These are phyloP conservation scores for Drosophila mimica DNA, from an alignment of 2,888 invertebrate genomes.

Conservation along the genomic window DNA sequence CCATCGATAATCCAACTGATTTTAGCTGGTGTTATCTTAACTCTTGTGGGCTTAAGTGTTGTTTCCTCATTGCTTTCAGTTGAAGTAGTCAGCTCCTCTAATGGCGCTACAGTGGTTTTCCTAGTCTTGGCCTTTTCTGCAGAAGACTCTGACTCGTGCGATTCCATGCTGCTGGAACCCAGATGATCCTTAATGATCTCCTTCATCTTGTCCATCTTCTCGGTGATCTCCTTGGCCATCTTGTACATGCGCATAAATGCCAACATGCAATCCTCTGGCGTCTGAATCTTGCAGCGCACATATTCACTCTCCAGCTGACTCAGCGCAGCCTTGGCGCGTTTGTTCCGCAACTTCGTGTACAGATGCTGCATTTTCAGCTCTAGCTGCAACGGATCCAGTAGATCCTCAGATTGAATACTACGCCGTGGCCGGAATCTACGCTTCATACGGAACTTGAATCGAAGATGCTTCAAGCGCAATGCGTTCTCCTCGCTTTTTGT, in stretches of 20 bases:
- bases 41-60: slow-evolving; percentile 39
- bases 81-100: slow-evolving; percentile 27
- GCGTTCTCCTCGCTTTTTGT: slow-evolving; percentile 42
- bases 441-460: slow-evolving; percentile 53
- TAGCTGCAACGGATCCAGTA: slow-evolving; percentile 72
- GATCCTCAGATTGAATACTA: slow-evolving; percentile 39
- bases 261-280: slow-evolving; percentile 76
- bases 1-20: slow-evolving; percentile 82
- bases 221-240: slow-evolving; percentile 80
- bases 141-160: slow-evolving; percentile 35
- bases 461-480: slow-evolving; percentile 56
- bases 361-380: slow-evolving; percentile 71
- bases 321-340: slow-evolving; percentile 74
- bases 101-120: slow-evolving; percentile 7
- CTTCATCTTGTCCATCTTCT: slow-evolving; percentile 82
- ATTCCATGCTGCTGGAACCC: slow-evolving; percentile 52
- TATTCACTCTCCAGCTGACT: slow-evolving; percentile 77
- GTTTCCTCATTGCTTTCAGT: slow-evolving; percentile 32
- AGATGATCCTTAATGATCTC: slow-evolving; percentile 75
- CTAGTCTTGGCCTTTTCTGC: slow-evolving; percentile 4
- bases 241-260: slow-evolving; percentile 82
- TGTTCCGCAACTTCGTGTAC: slow-evolving; percentile 75
- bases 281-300: slow-evolving; percentile 77
- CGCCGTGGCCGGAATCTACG: slow-evolving; percentile 42
- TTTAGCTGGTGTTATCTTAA: slow-evolving; percentile 67